Evolutionary conservation across 2,113 vertebrate species (phyloP).

Genomic region (Taurulus bubalis): DNA sequence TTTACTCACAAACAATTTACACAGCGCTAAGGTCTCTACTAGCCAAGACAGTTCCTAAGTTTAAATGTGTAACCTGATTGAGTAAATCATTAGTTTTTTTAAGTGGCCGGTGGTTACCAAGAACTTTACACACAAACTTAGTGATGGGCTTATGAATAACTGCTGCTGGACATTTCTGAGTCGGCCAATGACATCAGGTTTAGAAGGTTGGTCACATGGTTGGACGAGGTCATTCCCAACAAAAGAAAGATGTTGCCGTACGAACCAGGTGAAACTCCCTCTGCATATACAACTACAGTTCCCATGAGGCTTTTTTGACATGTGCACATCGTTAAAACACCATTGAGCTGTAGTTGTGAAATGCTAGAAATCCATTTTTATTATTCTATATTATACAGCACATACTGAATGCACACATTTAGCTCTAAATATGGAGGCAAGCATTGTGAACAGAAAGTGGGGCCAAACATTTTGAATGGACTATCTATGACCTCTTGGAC

Average conservation of each 20-base stretch:
- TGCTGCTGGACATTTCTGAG: background rate
- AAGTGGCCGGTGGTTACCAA: background rate
- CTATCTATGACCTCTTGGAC: background rate
- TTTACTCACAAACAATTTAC: background rate
- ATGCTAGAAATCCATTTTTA: background rate
- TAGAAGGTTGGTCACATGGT: background rate
- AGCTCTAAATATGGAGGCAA: background rate
- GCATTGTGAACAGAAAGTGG: background rate
- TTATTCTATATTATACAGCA: slow-evolving; percentile 3
- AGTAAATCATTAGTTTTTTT: background rate
- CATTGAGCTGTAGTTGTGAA: background rate
- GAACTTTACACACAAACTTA: background rate
- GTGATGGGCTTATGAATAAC: background rate
- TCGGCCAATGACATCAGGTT: background rate
- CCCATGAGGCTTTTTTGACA: background rate
- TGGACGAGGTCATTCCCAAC: background rate
- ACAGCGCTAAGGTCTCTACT: background rate
- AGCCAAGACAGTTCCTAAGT: background rate
- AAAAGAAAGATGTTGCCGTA: background rate
- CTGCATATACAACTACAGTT: background rate
- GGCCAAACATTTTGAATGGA: background rate
- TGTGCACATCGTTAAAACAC: background rate
- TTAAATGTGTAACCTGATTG: background rate
- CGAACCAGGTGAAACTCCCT: background rate
- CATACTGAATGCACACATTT: background rate